phyloP scores from a whole-genome alignment of 2,113 vertebrate genomes.

The Mesitornis unicolor region DNA sequence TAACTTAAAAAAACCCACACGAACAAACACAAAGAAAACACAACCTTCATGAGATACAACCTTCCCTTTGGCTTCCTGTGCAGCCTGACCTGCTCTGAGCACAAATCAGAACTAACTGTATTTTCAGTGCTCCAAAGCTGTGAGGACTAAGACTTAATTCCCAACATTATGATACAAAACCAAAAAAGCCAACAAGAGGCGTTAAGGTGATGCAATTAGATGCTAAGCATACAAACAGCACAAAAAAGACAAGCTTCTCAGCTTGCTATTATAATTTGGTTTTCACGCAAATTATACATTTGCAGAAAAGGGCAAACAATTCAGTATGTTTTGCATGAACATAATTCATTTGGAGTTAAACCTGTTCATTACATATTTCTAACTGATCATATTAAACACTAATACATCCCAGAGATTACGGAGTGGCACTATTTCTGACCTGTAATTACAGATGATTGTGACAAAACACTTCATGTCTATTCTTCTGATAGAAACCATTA shows the following conservation, averaged over 20 bases:
- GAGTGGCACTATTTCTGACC: neutral
- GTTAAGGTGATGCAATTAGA: neutral
- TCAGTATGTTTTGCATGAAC: neutral
- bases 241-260: neutral
- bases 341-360: neutral
- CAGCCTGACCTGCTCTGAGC: neutral
- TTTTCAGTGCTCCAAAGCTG: neutral
- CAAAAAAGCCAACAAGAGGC: neutral
- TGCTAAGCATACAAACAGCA: neutral
- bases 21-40: neutral
- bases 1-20: neutral
- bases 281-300: neutral
- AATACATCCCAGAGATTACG: neutral
- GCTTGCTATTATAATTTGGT: neutral
- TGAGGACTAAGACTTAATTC: neutral
- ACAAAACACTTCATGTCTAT: neutral
- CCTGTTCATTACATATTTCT: neutral
- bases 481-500: neutral
- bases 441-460: neutral
- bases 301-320: neutral
- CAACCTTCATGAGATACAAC: neutral
- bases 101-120: neutral
- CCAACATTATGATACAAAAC: neutral
- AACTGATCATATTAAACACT: neutral
- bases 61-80: neutral